A percentile compares a stretch with the other conserved stretches of the same genome.
These are phyloP conservation scores for Lithophane semibrunnea DNA, from an alignment of 2,888 invertebrate genomes.

Conservation along the genomic window DNA sequence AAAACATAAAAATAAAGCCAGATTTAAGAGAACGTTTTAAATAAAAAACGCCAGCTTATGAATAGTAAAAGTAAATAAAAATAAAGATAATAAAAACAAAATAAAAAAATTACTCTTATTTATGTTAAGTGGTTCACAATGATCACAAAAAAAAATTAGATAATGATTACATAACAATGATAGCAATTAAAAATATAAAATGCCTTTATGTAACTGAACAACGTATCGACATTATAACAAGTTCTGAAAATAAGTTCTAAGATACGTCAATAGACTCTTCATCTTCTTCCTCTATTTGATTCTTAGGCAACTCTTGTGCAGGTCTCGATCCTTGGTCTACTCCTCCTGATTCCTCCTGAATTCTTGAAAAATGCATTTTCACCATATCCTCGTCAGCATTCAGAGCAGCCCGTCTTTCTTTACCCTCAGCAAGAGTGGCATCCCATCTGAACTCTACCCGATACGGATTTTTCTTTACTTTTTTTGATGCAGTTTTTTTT, in stretches of 20 bases:
- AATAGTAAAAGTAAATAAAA: background rate
- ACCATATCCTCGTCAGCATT: slow-evolving; percentile 82
- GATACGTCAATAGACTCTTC: slow-evolving; percentile 10
- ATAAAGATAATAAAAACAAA: background rate
- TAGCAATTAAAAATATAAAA: background rate
- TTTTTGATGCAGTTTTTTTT: slow-evolving; percentile 76
- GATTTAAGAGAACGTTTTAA: background rate
- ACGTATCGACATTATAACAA: background rate
- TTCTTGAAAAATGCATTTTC: slow-evolving; percentile 79
- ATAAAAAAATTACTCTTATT: background rate
- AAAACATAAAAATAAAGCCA: background rate
- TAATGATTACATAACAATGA: background rate
- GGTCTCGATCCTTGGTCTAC: slow-evolving; percentile 26
- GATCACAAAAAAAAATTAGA: background rate
- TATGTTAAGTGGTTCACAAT: background rate
- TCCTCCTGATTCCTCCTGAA: slow-evolving; percentile 71
- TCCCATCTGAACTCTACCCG: slow-evolving; percentile 90
- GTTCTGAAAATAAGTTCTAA: slow-evolving; percentile 8
- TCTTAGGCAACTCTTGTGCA: background rate
- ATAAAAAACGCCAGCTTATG: background rate
- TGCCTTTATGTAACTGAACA: background rate
- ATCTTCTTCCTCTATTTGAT: slow-evolving; percentile 2
- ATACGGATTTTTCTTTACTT: slow-evolving; percentile 87
- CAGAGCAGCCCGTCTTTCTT: slow-evolving; percentile 86
- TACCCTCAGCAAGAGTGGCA: slow-evolving; percentile 87